Evolutionary conservation across 2,113 vertebrate genomes (phyloP), one percentile per base, ranked within the genome.

Genomic region (Cichladusa arquata): DNA sequence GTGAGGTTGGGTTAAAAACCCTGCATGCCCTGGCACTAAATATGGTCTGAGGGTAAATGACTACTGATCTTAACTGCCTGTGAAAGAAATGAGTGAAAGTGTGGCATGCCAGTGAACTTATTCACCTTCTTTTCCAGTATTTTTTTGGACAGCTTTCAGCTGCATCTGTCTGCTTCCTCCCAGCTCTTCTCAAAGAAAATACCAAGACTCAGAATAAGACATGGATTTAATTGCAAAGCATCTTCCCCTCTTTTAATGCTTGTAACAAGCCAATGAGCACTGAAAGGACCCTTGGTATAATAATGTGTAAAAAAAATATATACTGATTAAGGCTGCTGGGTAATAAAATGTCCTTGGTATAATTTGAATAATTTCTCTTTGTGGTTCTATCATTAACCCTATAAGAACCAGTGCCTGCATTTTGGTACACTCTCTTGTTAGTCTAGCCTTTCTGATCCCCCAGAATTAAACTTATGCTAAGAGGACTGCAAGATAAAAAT

Each of bases 401-500:
- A n/a, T 19, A 81, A 80, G 22, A 53, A 47, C 78, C 80, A 74
- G 31, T 19, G 44, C 34, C 48, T 94, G 61, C 47, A 77, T 84
- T 88, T 90, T 42, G 26, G 48, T 94, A 42, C 23, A 28, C 40
- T 92, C 64, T 61, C 88, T 85, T 86, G 65, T 83, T 88, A 93
- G 69, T 45, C 45, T 81, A 79, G 84, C 45, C 76, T 79, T 92
- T 82, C 88, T 64, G 62, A 86, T 94, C 48, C 25, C 48, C 13
- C 66, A 87, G 85, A 92, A 96, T 92, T 92, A 94, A 95, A 77
- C 84, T 81, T 69, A 51, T 57, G 33, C 36, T 88, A 96, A 95
- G 87, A 69, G 90, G 60, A 84, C 66, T 76, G 76, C 60, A 80
- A 92, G 97, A 97, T 97, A 97, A 97, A 97, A 96, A 88, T 90